Conservation (phyloP, 2,113 vertebrate species). For the Thryonomys swinderianus region DNA sequence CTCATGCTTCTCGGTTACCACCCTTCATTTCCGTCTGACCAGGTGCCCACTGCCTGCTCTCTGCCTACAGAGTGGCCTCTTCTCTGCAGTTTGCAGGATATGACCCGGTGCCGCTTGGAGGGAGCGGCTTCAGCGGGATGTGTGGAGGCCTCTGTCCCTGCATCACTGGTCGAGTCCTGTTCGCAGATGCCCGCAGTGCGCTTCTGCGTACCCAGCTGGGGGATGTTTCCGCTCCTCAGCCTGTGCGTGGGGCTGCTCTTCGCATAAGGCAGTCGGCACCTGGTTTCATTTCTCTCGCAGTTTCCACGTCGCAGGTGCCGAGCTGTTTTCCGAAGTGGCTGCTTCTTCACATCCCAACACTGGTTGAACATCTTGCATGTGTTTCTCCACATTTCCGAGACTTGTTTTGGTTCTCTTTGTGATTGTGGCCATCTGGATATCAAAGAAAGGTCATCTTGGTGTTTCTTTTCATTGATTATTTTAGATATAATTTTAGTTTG, state of each 20-base stretch:
- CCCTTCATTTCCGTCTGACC: not conserved
- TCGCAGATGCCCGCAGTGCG: not conserved
- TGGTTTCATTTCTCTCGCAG: not conserved
- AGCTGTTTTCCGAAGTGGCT: not conserved
- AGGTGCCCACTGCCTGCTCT: not conserved
- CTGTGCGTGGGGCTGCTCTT: not conserved
- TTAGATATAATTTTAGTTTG: too few relatives aligned
- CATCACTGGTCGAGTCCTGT: not conserved
- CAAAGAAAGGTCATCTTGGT: too few relatives aligned
- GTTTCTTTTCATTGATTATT: too few relatives aligned
- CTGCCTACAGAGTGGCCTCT: not conserved
- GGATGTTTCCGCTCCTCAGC: not conserved
- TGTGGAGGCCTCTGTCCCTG: not conserved
- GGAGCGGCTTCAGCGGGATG: too few relatives aligned
- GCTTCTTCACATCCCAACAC: not conserved
- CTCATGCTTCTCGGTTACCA: too few relatives aligned
- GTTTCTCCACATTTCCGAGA: not conserved
- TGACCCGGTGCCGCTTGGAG: not conserved
- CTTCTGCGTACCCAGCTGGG: not conserved
- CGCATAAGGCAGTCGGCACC: too few relatives aligned
- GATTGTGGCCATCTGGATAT: not conserved
- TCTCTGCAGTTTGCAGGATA: not conserved
- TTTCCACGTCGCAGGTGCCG: not conserved
- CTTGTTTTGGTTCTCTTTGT: not conserved
- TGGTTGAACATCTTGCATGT: not conserved